Conservation (phyloP, 2,888 invertebrate species). For the Polyommatus iphigenia region DNA sequence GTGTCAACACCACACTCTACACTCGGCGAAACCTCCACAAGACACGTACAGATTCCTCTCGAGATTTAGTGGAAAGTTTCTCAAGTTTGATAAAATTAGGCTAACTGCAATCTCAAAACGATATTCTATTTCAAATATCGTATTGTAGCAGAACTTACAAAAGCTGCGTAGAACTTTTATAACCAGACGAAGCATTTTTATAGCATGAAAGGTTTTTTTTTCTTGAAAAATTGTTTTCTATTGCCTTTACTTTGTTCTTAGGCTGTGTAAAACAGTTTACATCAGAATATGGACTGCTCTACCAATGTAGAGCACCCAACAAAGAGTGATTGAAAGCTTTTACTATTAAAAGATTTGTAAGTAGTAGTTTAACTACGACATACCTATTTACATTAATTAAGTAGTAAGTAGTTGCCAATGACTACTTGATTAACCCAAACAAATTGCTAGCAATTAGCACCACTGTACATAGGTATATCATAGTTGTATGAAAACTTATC, state of each 20-base stretch:
- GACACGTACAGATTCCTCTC: conserved; percentile 1
- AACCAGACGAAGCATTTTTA: not conserved
- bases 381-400: not conserved
- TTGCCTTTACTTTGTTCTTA: not conserved
- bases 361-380: not conserved
- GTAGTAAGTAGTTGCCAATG: not conserved
- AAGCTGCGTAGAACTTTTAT: not conserved
- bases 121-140: not conserved
- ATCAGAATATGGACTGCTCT: not conserved
- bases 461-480: too few relatives aligned
- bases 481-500: conserved; percentile 38
- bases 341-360: not conserved
- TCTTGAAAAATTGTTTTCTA: not conserved
- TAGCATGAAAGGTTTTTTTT: not conserved
- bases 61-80: not conserved
- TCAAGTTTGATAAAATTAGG: not conserved
- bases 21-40: not conserved
- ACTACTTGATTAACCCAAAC: not conserved
- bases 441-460: conserved; percentile 32
- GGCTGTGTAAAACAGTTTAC: not conserved
- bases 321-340: not conserved
- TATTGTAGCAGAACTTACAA: not conserved
- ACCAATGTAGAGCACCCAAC: not conserved
- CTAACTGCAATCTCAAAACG: not conserved
- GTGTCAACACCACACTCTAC: not conserved